A percentile compares a stretch with the other conserved stretches of the same genome.
Conservation (phyloP, 1,140 invertebrate species). For the Stratiolaelaps scimitus region DNA sequence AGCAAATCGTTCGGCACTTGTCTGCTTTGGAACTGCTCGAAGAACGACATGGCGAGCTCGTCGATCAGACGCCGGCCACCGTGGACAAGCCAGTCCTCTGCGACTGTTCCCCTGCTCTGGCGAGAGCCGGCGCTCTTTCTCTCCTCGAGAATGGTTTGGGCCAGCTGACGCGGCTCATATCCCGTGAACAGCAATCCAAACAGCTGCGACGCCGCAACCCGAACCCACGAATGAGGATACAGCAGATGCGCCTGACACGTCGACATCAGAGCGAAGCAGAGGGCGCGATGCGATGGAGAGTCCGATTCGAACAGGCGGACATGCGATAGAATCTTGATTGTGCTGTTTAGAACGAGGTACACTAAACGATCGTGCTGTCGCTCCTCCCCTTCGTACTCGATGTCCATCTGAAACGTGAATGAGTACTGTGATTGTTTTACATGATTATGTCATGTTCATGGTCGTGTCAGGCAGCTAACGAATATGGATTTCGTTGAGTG, state of each 20-base stretch:
- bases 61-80: background rate
- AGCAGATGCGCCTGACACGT: conserved; percentile 40
- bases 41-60: background rate
- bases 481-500: too few species aligned
- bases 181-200: conserved; percentile 55
- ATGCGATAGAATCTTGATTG: conserved; percentile 19
- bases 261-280: background rate
- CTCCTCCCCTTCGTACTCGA: conserved; percentile 29
- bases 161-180: conserved; percentile 38
- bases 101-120: background rate
- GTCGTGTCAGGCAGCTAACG: too few species aligned
- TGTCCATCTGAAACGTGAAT: conserved; percentile 1
- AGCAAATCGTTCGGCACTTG: background rate
- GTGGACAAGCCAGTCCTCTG: background rate
- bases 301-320: background rate
- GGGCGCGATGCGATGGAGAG: background rate
- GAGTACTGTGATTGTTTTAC: too few species aligned
- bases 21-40: conserved; percentile 21
- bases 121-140: too few species aligned
- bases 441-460: too few species aligned
- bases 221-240: conserved; percentile 58
- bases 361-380: conserved; percentile 38
- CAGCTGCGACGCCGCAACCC: conserved; percentile 58
- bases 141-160: too few species aligned
- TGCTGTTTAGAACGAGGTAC: conserved; percentile 2